Conservation (phyloP, 2,888 invertebrate genomes). For the Parnassius mnemosyne region DNA sequence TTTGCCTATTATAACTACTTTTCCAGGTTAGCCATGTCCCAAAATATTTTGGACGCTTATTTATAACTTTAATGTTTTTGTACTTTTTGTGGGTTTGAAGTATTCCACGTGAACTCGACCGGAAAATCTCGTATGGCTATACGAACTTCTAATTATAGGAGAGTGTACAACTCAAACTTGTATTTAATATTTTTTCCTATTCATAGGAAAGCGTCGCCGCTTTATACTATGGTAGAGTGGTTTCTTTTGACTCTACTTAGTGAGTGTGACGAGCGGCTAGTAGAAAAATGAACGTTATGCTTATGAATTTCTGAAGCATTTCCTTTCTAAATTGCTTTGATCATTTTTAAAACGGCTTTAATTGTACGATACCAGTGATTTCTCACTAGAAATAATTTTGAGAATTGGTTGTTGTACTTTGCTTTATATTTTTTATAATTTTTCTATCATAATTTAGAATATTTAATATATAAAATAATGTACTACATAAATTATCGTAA, state of each 20-base stretch:
- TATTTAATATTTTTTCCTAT: slow-evolving; percentile 38
- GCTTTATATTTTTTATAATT: no score
- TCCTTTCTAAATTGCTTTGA: neutral
- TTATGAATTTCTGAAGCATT: slow-evolving; percentile 36
- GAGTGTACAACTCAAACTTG: slow-evolving; percentile 36
- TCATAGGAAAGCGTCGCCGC: slow-evolving; percentile 32
- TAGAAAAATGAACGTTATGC: slow-evolving; percentile 44
- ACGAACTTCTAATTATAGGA: slow-evolving; percentile 31
- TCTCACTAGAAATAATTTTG: no score
- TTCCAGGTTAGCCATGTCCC: no score
- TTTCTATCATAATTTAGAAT: no score
- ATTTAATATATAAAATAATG: no score
- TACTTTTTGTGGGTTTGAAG: slow-evolving; percentile 5
- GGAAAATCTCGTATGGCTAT: slow-evolving; percentile 1
- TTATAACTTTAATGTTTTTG: neutral
- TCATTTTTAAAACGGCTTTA: no score
- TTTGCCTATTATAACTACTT: no score
- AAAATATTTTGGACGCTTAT: no score
- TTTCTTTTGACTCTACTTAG: slow-evolving; percentile 46
- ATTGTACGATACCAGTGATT: no score
- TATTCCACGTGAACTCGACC: neutral
- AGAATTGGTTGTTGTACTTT: no score
- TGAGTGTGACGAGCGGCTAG: slow-evolving; percentile 44
- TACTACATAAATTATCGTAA: no score
- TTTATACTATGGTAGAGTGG: slow-evolving; percentile 41